Conservation (phyloP, 2,797 vertebrate genomes). For the Gymnothorax javanicus region DNA sequence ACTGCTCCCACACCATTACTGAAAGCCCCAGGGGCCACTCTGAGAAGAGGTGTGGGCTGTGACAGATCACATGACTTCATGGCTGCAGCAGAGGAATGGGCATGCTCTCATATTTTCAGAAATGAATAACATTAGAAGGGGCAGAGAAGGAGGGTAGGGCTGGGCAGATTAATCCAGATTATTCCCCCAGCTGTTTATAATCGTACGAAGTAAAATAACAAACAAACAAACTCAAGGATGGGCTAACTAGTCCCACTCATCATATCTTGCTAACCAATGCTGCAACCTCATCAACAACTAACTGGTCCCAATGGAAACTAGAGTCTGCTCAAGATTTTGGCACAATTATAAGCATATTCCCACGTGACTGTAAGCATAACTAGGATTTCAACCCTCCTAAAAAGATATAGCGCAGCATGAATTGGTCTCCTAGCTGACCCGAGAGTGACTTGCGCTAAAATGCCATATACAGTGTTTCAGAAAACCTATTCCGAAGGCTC, state of each 20-base stretch:
- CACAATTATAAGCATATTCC: conserved; percentile 15
- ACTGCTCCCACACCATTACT: conserved; percentile 45
- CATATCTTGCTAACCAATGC: background rate
- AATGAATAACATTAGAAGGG: background rate
- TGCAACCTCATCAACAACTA: background rate
- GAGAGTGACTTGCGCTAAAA: background rate
- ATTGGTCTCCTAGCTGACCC: background rate
- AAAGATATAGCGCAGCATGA: background rate
- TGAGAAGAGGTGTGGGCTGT: background rate
- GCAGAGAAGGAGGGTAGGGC: conserved; percentile 27
- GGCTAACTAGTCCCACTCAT: background rate
- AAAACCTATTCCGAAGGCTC: background rate
- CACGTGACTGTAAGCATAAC: conserved; percentile 4
- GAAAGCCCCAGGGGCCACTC: conserved; percentile 44
- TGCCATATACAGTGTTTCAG: background rate
- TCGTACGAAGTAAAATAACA: background rate
- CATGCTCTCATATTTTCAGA: background rate
- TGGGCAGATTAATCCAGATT: conserved; percentile 10
- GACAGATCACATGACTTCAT: background rate
- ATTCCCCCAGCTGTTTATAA: background rate
- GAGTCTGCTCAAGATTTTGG: background rate
- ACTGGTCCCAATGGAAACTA: conserved; percentile 12
- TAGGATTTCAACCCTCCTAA: background rate
- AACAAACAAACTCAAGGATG: background rate
- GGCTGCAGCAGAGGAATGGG: background rate